Conservation (phyloP, 2,888 invertebrate genomes). For the Euproctis similis region DNA sequence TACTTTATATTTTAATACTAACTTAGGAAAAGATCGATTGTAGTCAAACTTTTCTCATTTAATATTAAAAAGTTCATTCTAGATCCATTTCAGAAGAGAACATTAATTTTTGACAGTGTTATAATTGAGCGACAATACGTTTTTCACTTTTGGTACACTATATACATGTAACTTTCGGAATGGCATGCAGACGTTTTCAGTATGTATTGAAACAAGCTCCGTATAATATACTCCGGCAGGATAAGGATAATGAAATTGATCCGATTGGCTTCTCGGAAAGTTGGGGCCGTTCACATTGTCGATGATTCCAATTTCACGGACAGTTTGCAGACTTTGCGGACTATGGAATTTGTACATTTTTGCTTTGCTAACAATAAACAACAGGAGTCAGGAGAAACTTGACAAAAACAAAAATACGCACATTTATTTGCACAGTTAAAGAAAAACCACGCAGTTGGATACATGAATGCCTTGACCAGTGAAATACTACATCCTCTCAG, state of each 20-base stretch:
- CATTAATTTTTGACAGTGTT: too few relatives aligned
- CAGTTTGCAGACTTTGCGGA: not conserved
- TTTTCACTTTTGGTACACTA: too few relatives aligned
- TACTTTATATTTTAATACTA: too few relatives aligned
- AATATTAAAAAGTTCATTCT: too few relatives aligned
- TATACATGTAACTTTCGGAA: not conserved
- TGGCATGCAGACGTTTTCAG: not conserved
- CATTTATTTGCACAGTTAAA: not conserved
- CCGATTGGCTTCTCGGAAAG: not conserved
- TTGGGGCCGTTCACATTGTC: too few relatives aligned
- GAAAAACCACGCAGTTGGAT: too few relatives aligned
- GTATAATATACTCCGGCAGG: not conserved
- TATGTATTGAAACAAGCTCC: not conserved
- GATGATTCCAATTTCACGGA: constrained; percentile 1
- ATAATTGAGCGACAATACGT: too few relatives aligned
- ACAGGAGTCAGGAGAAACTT: not conserved
- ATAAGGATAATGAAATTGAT: constrained; percentile 1
- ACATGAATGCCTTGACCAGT: too few relatives aligned
- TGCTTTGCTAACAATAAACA: not conserved
- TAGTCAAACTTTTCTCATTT: too few relatives aligned
- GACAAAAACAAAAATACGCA: not conserved
- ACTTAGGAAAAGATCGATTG: too few relatives aligned
- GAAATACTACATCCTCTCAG: too few relatives aligned
- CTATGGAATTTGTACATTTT: not conserved
- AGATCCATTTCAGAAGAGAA: too few relatives aligned